Percentiles rank a stretch among this genome's conserved stretches.
These are phyloP conservation scores for Aurelia aurita DNA, from an alignment of 30 jellyfish, hydroid and myxozoan species.

Conservation along the genomic window DNA sequence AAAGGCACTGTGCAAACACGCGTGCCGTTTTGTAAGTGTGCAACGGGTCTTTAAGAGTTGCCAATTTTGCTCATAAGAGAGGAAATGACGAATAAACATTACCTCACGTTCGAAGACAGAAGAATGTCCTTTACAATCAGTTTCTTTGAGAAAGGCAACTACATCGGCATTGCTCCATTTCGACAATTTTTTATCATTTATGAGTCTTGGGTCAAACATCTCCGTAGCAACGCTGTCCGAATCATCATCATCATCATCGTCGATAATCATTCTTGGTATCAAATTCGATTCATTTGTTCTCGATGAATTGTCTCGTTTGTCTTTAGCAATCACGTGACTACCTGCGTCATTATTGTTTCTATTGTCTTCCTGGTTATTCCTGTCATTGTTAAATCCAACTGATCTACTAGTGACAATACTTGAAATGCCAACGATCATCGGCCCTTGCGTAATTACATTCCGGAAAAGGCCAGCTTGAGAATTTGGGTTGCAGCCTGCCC, in stretches of 20 bases:
- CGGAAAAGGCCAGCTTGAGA: not conserved
- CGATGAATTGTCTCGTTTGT: not conserved
- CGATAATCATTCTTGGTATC: constrained; percentile 13
- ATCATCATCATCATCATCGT: not conserved
- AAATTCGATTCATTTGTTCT: not conserved
- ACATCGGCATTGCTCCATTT: constrained; percentile 80
- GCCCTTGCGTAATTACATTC: not conserved
- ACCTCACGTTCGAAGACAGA: constrained; percentile 74
- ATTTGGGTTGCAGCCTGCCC: too few species aligned
- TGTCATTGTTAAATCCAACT: too few species aligned
- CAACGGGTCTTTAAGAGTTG: not conserved
- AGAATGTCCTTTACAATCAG: constrained; percentile 79
- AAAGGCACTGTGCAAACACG: too few species aligned
- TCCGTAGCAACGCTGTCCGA: not conserved
- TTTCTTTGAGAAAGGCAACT: constrained; percentile 41
- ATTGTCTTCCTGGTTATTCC: too few species aligned
- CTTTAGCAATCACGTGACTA: not conserved
- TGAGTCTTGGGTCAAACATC: constrained; percentile 8
- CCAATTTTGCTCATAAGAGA: not conserved
- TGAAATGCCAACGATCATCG: constrained; percentile 1
- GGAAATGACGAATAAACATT: not conserved
- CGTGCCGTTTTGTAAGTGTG: too few species aligned
- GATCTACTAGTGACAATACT: not conserved
- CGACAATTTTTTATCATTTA: constrained; percentile 17
- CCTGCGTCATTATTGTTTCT: not conserved